A percentile compares a stretch with the other conserved stretches of the same genome.
These are phyloP conservation scores for Anas flavirostris DNA, from an alignment of 2,797 vertebrate species.

Conservation along the genomic window DNA sequence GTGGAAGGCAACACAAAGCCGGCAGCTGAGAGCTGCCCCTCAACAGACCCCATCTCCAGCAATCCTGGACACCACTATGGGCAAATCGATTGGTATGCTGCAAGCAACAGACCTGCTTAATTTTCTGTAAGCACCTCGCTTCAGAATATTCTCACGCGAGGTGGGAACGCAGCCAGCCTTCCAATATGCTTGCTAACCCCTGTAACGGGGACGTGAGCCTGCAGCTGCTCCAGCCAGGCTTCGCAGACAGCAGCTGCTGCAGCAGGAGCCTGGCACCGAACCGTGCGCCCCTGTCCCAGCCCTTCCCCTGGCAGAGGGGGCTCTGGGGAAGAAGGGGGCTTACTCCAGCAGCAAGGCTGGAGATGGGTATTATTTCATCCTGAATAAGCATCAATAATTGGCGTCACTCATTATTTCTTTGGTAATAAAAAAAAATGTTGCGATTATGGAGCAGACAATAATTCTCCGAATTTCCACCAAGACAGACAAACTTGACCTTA, in stretches of 20 bases:
- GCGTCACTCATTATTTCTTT: not conserved
- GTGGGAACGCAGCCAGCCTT: not conserved
- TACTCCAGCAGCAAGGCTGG: not conserved
- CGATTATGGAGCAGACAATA: not conserved
- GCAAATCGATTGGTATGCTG: not conserved
- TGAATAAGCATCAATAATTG: not conserved
- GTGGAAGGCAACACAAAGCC: not conserved
- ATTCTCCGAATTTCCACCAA: not conserved
- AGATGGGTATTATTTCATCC: not conserved
- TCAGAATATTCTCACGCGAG: not conserved
- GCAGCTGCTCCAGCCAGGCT: not conserved
- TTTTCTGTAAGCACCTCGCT: not conserved
- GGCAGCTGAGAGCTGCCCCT: not conserved
- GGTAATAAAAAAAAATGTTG: not conserved
- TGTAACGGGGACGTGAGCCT: not conserved
- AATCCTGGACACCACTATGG: fast-evolving
- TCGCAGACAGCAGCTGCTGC: not conserved
- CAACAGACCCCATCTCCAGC: not conserved
- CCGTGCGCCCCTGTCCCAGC: no score
- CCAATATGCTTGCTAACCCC: not conserved
- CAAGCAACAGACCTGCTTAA: not conserved
- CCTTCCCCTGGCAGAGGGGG: no score
- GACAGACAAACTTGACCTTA: slow-evolving; percentile 49
- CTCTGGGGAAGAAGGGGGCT: not conserved
- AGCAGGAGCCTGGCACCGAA: not conserved